Evolutionary conservation across 1,140 invertebrate species (phyloP).

Genomic region (Drosophila grimshawi): DNA sequence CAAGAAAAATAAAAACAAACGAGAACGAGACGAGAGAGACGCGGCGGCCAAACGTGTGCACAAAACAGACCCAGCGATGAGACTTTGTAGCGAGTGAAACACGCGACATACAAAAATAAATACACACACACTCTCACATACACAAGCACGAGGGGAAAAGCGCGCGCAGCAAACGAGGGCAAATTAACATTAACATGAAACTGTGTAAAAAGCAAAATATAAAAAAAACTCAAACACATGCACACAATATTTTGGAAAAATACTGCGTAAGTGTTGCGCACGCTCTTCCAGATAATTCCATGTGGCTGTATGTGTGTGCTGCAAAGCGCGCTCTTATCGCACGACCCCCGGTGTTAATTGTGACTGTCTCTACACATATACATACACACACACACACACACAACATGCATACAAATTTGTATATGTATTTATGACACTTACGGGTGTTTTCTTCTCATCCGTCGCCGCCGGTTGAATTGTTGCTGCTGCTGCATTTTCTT

Average conservation of each 20-base stretch:
- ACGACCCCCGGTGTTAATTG: slow-evolving; percentile 67
- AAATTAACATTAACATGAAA: slow-evolving; percentile 52
- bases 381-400: slow-evolving; percentile 26
- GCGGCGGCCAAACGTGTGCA: slow-evolving; percentile 68
- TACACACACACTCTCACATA: slow-evolving; percentile 43
- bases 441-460: slow-evolving; percentile 71
- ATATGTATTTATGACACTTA: slow-evolving; percentile 50
- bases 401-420: not conserved
- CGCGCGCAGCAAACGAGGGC: slow-evolving; percentile 80
- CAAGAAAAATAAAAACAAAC: slow-evolving; percentile 82
- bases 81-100: slow-evolving; percentile 58
- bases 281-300: slow-evolving; percentile 65
- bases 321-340: slow-evolving; percentile 62
- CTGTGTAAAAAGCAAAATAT: slow-evolving; percentile 38
- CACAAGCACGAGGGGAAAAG: slow-evolving; percentile 59
- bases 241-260: slow-evolving; percentile 68
- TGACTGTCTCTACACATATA: slow-evolving; percentile 36
- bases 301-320: slow-evolving; percentile 14
- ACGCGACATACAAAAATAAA: slow-evolving; percentile 45
- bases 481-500: slow-evolving; percentile 36
- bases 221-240: slow-evolving; percentile 45
- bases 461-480: slow-evolving; percentile 33
- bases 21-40: slow-evolving; percentile 60
- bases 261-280: slow-evolving; percentile 42
- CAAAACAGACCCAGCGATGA: slow-evolving; percentile 33